Conservation (phyloP, 2,113 vertebrate genomes). For the Tylochromis polylepis region DNA sequence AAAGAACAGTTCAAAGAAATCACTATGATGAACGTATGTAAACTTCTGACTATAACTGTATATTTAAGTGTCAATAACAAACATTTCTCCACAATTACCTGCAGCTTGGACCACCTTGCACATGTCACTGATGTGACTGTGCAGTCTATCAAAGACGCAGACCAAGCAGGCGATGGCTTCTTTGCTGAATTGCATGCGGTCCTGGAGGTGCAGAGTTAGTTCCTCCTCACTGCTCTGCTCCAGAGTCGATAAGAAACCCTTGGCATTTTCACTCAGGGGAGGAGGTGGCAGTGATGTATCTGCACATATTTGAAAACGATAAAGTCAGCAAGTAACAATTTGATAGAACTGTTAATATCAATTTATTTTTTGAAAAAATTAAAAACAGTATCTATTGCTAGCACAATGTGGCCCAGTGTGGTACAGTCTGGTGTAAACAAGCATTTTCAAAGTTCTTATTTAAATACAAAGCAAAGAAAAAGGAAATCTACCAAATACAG, state of each 20-base stretch:
- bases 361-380: accelerated
- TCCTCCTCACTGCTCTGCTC: slow-evolving; percentile 86
- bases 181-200: slow-evolving; percentile 88
- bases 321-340: neutral
- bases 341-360: neutral
- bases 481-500: neutral
- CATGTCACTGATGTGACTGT: slow-evolving; percentile 78
- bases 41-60: neutral
- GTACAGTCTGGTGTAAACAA: neutral
- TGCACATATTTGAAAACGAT: neutral
- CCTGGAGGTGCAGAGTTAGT: slow-evolving; percentile 82
- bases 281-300: slow-evolving; percentile 48
- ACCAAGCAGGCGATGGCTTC: slow-evolving; percentile 81
- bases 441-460: neutral
- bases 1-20: neutral
- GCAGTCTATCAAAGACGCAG: slow-evolving; percentile 81
- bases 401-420: neutral
- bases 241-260: slow-evolving; percentile 80
- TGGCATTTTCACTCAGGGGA: slow-evolving; percentile 77
- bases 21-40: neutral
- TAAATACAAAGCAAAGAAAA: neutral
- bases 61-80: neutral
- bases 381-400: neutral
- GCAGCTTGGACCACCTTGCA: slow-evolving; percentile 75
- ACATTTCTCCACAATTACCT: slow-evolving; percentile 61